Evolutionary conservation across 2,888 invertebrate species (phyloP).

Genomic region (Acanthosepion esculentum): DNA sequence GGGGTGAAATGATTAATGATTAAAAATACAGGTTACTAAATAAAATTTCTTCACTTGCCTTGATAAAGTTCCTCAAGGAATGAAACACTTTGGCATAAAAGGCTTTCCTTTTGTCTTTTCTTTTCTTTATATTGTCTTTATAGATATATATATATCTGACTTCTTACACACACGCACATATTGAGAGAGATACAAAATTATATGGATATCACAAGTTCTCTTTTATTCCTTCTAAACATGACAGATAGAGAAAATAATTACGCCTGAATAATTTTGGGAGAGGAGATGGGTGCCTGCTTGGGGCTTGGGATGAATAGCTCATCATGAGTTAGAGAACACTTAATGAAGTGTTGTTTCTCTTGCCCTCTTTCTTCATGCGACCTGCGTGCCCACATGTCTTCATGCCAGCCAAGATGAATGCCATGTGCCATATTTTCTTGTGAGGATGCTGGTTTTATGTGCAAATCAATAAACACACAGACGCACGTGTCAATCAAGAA

Average conservation of each 20-base stretch:
- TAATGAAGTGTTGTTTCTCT: neutral
- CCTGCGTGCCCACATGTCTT: neutral
- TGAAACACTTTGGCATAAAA: too few relatives aligned
- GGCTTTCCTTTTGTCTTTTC: too few relatives aligned
- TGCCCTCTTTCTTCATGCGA: neutral
- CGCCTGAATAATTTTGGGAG: neutral
- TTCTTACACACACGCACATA: too few relatives aligned
- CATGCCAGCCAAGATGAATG: neutral
- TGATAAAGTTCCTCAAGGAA: too few relatives aligned
- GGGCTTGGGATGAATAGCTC: neutral
- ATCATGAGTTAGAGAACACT: neutral
- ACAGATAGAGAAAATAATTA: neutral
- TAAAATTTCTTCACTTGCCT: too few relatives aligned
- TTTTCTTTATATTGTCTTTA: too few relatives aligned
- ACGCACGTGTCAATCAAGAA: constrained; percentile 7
- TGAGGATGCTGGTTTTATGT: neutral
- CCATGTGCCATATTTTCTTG: neutral
- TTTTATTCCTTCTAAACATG: neutral
- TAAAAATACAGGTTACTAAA: too few relatives aligned
- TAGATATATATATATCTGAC: too few relatives aligned
- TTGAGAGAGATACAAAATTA: too few relatives aligned
- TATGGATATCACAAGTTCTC: too few relatives aligned
- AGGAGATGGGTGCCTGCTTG: neutral
- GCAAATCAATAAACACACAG: neutral
- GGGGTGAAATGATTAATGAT: too few relatives aligned